phyloP scores from a whole-genome alignment of 1,140 invertebrate genomes.

The Saccostrea glomerata region DNA sequence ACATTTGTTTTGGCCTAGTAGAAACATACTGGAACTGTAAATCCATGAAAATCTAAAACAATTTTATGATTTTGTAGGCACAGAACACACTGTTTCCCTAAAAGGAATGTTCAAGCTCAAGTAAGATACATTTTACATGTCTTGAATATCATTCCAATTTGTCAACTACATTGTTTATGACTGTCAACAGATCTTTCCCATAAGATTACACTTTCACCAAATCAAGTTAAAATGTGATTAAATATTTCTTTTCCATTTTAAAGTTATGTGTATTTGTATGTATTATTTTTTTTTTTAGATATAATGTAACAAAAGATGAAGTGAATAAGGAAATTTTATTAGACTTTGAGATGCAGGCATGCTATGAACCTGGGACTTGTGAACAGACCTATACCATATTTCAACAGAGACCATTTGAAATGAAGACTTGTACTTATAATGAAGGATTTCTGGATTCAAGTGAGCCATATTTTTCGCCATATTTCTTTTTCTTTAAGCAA shows the following conservation, averaged over 20 bases:
- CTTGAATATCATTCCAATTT: not conserved
- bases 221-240: no score
- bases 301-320: conserved; percentile 24
- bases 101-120: conserved; percentile 43
- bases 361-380: conserved; percentile 24
- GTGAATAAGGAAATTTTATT: not conserved
- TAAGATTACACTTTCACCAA: no score
- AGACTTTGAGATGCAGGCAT: conserved; percentile 13
- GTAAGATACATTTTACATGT: conserved; percentile 14
- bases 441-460: conserved; percentile 26
- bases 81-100: conserved; percentile 38
- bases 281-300: not conserved
- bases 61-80: conserved; percentile 20
- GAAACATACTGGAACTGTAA: no score
- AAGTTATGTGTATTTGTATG: no score
- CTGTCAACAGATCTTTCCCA: no score
- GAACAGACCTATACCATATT: conserved; percentile 29
- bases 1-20: no score
- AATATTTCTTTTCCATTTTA: no score
- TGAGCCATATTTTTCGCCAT: not conserved
- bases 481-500: no score
- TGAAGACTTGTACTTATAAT: conserved; percentile 31
- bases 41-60: no score
- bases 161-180: no score
- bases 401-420: conserved; percentile 16